Conservation (phyloP, 2,888 invertebrate species). For the Imbricaverruca yamaguchii region DNA sequence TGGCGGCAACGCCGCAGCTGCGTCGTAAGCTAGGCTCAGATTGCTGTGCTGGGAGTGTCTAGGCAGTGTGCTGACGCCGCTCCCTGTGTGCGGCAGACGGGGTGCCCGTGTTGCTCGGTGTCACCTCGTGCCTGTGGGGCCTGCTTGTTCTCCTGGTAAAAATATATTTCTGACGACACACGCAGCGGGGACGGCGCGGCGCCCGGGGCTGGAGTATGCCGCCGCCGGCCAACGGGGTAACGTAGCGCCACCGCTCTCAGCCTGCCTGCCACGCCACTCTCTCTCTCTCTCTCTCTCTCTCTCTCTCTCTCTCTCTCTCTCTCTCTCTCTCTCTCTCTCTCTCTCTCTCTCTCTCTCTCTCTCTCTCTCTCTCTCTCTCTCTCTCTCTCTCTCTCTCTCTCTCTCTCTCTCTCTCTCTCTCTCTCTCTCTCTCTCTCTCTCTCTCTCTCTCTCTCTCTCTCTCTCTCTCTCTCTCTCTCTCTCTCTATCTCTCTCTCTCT, state of each 20-base stretch:
- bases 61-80: background rate
- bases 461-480: too few species aligned
- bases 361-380: too few species aligned
- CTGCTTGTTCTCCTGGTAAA: constrained; percentile 64
- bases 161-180: constrained; percentile 53
- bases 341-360: too few species aligned
- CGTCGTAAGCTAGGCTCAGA: too few species aligned
- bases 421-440: too few species aligned
- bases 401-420: too few species aligned
- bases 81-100: constrained; percentile 40
- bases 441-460: too few species aligned
- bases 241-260: background rate
- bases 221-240: background rate
- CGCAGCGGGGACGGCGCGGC: constrained; percentile 24
- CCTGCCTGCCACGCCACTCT: constrained; percentile 24
- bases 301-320: too few species aligned
- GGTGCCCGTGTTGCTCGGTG: constrained; percentile 75
- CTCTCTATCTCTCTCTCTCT: too few species aligned
- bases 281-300: constrained; percentile 15
- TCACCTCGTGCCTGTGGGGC: constrained; percentile 84
- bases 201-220: background rate
- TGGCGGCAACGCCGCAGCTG: too few species aligned
- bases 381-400: too few species aligned
- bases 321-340: too few species aligned
- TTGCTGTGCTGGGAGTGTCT: background rate